Evolutionary conservation across 2,113 vertebrate genomes (phyloP).

Genomic region (Lasiurus cinereus): DNA sequence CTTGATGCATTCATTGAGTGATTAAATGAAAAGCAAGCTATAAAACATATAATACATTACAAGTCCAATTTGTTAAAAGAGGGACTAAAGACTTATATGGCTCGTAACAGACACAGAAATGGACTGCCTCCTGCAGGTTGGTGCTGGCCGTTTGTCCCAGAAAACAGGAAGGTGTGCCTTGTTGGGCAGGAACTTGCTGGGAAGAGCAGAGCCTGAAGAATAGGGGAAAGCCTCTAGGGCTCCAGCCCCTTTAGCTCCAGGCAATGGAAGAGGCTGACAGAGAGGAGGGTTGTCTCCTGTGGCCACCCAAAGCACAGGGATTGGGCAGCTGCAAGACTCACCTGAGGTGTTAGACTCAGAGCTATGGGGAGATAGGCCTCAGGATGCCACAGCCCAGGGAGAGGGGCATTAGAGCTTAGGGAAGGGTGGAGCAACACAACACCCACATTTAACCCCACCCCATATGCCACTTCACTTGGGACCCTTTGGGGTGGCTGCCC

Average conservation of each 20-base stretch:
- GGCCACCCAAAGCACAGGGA: neutral
- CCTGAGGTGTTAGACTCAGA: neutral
- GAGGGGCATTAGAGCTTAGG: too few species aligned
- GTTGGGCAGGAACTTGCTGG: neutral
- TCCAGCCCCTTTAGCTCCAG: neutral
- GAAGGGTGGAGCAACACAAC: neutral
- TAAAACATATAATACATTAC: neutral
- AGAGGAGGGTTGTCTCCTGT: neutral
- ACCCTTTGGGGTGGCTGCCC: neutral
- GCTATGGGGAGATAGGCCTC: neutral
- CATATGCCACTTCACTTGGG: neutral
- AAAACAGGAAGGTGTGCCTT: rapidly evolving
- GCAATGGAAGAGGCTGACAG: neutral
- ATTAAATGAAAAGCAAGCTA: neutral
- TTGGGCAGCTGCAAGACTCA: neutral
- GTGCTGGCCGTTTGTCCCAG: neutral
- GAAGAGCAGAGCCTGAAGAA: neutral
- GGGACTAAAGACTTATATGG: neutral
- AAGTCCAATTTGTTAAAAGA: neutral
- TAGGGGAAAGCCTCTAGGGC: rapidly evolving
- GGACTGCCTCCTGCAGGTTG: neutral
- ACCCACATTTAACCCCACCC: too few species aligned
- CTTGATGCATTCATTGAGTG: neutral
- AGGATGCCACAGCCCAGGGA: rapidly evolving
- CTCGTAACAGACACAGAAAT: neutral